Evolutionary conservation across 2,113 vertebrate genomes (phyloP).

Genomic region (Petaurus breviceps): DNA sequence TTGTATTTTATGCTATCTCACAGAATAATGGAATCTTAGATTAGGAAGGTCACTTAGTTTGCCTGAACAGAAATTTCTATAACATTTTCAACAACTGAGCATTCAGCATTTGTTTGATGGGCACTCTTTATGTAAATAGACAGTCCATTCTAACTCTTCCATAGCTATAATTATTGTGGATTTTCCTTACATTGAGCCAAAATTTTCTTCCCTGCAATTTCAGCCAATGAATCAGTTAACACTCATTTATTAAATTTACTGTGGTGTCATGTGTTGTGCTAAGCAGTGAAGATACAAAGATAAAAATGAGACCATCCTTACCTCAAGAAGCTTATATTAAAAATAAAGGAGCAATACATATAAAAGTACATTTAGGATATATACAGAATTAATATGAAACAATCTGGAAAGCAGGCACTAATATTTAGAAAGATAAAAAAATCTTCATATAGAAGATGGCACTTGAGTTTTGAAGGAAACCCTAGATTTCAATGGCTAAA

Average conservation of each 20-base stretch:
- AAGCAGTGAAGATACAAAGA: background rate
- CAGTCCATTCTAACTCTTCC: no score
- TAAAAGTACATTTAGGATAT: background rate
- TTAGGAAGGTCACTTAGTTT: background rate
- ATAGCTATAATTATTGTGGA: background rate
- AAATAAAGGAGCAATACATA: background rate
- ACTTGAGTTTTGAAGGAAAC: background rate
- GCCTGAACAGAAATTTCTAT: background rate
- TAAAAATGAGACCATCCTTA: background rate
- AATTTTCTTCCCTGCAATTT: background rate
- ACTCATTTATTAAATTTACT: background rate
- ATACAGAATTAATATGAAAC: background rate
- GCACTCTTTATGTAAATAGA: no score
- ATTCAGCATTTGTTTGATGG: background rate
- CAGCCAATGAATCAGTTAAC: background rate
- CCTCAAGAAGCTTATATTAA: background rate
- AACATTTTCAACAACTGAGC: background rate
- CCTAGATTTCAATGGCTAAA: background rate
- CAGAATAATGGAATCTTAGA: background rate
- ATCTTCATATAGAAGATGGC: background rate
- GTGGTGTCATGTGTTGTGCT: background rate
- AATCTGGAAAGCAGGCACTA: background rate
- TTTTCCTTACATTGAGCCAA: background rate
- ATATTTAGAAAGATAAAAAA: background rate
- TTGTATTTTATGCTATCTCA: background rate